phyloP scores from a whole-genome alignment of 2,888 invertebrate species.

The Cerceris rybyensis region DNA sequence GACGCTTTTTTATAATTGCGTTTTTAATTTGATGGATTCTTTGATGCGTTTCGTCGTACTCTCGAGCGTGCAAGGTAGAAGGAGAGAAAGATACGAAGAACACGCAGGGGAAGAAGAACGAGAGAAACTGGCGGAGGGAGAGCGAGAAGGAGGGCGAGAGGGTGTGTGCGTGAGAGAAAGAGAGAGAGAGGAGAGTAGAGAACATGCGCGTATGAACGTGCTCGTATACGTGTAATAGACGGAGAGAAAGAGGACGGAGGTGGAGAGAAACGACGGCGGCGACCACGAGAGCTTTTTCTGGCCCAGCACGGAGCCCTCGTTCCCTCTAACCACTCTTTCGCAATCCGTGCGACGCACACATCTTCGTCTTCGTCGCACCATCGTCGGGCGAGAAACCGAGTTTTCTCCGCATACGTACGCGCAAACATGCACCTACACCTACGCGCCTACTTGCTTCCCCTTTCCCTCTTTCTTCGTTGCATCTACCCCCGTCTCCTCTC shows the following conservation, averaged over 20 bases:
- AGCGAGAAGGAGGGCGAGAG: slow-evolving; percentile 4
- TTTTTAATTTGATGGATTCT: slow-evolving; percentile 81
- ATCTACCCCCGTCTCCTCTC: slow-evolving; percentile 9
- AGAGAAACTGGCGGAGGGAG: slow-evolving; percentile 8
- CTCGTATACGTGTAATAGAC: slow-evolving; percentile 14
- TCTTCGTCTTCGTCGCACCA: slow-evolving; percentile 48
- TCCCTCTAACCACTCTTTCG: slow-evolving; percentile 51
- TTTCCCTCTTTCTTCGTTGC: slow-evolving; percentile 22
- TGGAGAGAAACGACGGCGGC: slow-evolving; percentile 23
- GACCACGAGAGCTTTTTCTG: slow-evolving; percentile 56
- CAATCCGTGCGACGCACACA: slow-evolving; percentile 58
- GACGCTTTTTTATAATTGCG: slow-evolving; percentile 80
- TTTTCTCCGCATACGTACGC: slow-evolving; percentile 28
- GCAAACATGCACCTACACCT: not conserved
- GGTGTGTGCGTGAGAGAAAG: not conserved
- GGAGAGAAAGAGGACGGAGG: slow-evolving; percentile 25
- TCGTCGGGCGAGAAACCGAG: slow-evolving; percentile 49
- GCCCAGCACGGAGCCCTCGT: slow-evolving; percentile 53
- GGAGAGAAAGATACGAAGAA: slow-evolving; percentile 18
- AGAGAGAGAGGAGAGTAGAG: slow-evolving; percentile 16
- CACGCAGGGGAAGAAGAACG: slow-evolving; percentile 42
- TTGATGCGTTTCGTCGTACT: slow-evolving; percentile 74
- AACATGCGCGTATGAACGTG: slow-evolving; percentile 35
- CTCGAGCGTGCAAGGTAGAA: slow-evolving; percentile 53
- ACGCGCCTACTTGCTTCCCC: slow-evolving; percentile 10